Percentiles rank a stretch among this genome's conserved stretches.
Evolutionary conservation across 2,113 vertebrate genomes (phyloP).

Genomic region (Amia ocellicauda): DNA sequence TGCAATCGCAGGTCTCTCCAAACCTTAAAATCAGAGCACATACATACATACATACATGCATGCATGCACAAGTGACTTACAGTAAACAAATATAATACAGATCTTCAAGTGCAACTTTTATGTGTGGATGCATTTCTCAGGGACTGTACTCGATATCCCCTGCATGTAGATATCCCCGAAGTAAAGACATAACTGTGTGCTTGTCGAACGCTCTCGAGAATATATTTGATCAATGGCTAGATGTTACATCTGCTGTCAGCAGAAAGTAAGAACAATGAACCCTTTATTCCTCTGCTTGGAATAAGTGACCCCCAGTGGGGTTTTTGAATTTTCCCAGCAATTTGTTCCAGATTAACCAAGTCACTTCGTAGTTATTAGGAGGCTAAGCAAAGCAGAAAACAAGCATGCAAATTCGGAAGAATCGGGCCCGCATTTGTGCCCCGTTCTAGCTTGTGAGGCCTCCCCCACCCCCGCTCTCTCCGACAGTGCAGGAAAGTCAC

Average conservation of each 20-base stretch:
- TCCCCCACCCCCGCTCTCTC: not conserved
- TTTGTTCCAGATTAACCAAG: conserved; percentile 28
- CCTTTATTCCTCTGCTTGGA: conserved; percentile 15
- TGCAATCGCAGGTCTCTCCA: too few relatives aligned
- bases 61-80: too few relatives aligned
- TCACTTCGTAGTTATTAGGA: conserved; percentile 9
- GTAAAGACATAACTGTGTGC: too few relatives aligned
- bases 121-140: too few relatives aligned
- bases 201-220: too few relatives aligned
- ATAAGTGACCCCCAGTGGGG: conserved; percentile 3
- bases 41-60: too few relatives aligned
- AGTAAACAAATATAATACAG: too few relatives aligned
- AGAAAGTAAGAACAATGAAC: conserved; percentile 18
- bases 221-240: not conserved
- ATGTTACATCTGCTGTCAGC: conserved; percentile 2
- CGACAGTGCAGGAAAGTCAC: not conserved
- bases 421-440: not conserved
- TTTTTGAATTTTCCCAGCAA: conserved; percentile 18
- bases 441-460: not conserved
- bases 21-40: too few relatives aligned
- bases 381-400: not conserved
- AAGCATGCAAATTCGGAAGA: not conserved
- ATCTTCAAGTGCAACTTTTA: too few relatives aligned
- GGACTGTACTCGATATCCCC: too few relatives aligned
- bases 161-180: too few relatives aligned